Evolutionary conservation across 2,888 invertebrate genomes (phyloP), one percentile per base, ranked within the genome.

Genomic region (Trichopoda pennipes): DNA sequence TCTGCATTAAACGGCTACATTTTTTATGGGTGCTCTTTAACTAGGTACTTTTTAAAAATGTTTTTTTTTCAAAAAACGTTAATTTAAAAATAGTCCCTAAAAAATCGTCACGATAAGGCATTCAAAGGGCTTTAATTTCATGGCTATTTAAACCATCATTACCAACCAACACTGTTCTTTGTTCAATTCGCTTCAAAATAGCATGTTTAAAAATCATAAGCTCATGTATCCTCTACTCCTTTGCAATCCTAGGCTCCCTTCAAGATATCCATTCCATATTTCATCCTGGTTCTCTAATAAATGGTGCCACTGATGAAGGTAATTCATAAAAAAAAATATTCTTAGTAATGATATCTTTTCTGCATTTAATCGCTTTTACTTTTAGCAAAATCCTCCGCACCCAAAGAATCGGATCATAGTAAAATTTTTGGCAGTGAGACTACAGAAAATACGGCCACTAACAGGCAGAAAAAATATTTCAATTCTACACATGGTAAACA

Each of bases 221-320:
- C 38, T n/a, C 6, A 53, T 44, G 2, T 28, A 9, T 9, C 2
- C 3, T 12, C n/a, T 64, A 28, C 44, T 10, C 16, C 51, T 55
- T 51, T 58, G 14, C n/a, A 21, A 32, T 77, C 53, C 21, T 81
- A 89, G 89, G 89, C 60, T 89, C 89, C 3, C 88, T 88, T 14
- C 85, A 86, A 73, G 84, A 84, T 61, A 87, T 88, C 44, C 87
- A 87, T 72, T 75, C 84, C 32, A 74, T 78, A 64, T 84, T 85
- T 28, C 83, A 84, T 38, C 84, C 85, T 4, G 84, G 83, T 19
- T 74, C 86, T 4, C 72, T 84, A 14, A 75, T 86, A 14, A 84
- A 86, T 44, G 83, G 70, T 32, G 81, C 78, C 17, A 70, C 72
- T 23, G 47, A 1, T 14, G 64, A 58, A 60, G 79, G 79, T 82